Percentiles rank a stretch among this genome's conserved stretches.
phyloP scores from a whole-genome alignment of 1,140 invertebrate species.

The Drosophila santomea region DNA sequence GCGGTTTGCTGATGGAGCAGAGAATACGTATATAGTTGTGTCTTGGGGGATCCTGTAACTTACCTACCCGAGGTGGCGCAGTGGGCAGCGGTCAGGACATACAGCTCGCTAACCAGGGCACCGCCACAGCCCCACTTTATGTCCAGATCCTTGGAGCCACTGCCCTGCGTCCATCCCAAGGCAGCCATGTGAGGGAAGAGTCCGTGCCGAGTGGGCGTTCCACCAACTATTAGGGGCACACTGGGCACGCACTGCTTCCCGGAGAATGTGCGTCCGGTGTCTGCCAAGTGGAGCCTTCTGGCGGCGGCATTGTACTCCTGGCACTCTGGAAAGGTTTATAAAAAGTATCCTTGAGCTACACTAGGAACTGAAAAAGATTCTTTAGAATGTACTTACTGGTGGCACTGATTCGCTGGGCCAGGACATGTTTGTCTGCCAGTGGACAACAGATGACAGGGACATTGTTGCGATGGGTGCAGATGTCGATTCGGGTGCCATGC shows the following conservation, averaged over 20 bases:
- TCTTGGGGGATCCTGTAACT: constrained; percentile 25
- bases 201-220: constrained; percentile 82
- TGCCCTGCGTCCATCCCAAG: constrained; percentile 73
- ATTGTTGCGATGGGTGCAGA: constrained; percentile 75
- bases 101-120: constrained; percentile 85
- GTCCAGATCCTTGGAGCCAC: constrained; percentile 29
- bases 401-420: constrained; percentile 70
- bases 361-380: not conserved
- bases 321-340: constrained; percentile 61
- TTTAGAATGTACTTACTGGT: constrained; percentile 55
- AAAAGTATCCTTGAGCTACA: not conserved
- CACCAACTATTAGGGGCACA: constrained; percentile 86
- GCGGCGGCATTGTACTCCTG: constrained; percentile 70
- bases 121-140: constrained; percentile 85
- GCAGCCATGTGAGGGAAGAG: constrained; percentile 88
- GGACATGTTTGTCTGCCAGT: constrained; percentile 70
- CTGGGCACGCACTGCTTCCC: constrained; percentile 77
- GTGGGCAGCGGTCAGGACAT: constrained; percentile 86
- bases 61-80: constrained; percentile 84
- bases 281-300: constrained; percentile 54
- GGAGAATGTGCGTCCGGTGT: constrained; percentile 54
- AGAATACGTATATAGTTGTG: constrained; percentile 9
- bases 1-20: constrained; percentile 64
- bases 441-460: constrained; percentile 82
- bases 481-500: constrained; percentile 73